Percentiles rank a stretch among this genome's conserved stretches.
Conservation (phyloP, 2,113 vertebrate genomes). For the Mus pahari region DNA sequence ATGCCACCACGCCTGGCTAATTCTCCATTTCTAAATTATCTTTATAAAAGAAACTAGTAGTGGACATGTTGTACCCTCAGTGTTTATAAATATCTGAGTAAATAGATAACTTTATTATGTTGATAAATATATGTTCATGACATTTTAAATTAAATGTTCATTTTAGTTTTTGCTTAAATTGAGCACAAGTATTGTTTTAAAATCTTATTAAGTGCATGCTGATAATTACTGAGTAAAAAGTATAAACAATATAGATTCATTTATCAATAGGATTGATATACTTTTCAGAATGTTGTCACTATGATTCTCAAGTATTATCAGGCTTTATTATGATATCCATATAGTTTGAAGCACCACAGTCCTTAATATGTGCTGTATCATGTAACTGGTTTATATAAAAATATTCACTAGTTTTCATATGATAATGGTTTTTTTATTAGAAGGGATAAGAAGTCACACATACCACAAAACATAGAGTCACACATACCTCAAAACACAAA, state of each 20-base stretch:
- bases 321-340: neutral
- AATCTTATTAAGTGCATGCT: neutral
- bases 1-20: too few species aligned
- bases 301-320: neutral
- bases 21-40: neutral
- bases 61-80: neutral
- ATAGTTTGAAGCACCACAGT: neutral
- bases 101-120: neutral
- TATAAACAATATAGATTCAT: neutral
- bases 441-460: neutral
- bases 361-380: neutral
- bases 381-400: neutral
- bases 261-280: neutral
- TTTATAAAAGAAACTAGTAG: neutral
- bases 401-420: neutral
- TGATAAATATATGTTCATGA: neutral
- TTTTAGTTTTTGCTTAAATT: neutral
- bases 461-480: neutral
- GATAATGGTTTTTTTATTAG: slow-evolving; percentile 10
- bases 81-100: neutral
- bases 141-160: neutral
- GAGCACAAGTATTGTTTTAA: neutral
- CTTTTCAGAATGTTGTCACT: neutral
- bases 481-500: neutral
- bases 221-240: neutral